These are phyloP conservation scores for Pollachius pollachius DNA, from an alignment of 2,113 vertebrate genomes.

Conservation along the genomic window DNA sequence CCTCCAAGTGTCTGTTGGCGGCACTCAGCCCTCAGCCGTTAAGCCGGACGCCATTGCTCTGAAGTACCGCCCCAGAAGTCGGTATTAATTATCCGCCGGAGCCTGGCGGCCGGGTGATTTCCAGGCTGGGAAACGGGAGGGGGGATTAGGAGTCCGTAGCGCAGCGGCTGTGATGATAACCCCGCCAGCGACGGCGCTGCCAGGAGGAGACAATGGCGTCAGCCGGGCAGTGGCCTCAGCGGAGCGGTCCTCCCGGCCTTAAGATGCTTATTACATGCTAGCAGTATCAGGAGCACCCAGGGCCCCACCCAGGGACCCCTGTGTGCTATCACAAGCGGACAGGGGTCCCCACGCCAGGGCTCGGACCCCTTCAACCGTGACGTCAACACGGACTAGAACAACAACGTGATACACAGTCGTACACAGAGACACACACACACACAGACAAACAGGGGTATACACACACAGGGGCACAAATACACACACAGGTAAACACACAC, in stretches of 20 bases:
- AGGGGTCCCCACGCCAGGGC: no score
- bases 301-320: not conserved
- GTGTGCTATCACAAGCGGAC: conserved; percentile 36
- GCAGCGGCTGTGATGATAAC: conserved; percentile 57
- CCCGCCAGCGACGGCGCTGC: conserved; percentile 39
- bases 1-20: no score
- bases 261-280: conserved; percentile 23
- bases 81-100: conserved; percentile 72
- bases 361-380: not conserved
- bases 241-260: conserved; percentile 53
- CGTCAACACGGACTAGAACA: conserved; percentile 30
- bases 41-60: conserved; percentile 45
- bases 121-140: conserved; percentile 52
- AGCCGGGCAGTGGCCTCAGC: conserved; percentile 38
- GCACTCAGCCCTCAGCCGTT: no score
- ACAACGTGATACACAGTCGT: conserved; percentile 1
- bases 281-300: conserved; percentile 53
- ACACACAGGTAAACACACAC: no score
- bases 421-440: no score
- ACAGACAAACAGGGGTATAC: no score
- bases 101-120: conserved; percentile 68
- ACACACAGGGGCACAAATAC: no score
- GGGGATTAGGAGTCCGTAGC: conserved; percentile 64
- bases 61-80: conserved; percentile 59
- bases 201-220: conserved; percentile 52